A percentile compares a stretch with the other conserved stretches of the same genome.
Evolutionary conservation across 2,888 invertebrate genomes (phyloP).

Genomic region (Erebia aethiops): DNA sequence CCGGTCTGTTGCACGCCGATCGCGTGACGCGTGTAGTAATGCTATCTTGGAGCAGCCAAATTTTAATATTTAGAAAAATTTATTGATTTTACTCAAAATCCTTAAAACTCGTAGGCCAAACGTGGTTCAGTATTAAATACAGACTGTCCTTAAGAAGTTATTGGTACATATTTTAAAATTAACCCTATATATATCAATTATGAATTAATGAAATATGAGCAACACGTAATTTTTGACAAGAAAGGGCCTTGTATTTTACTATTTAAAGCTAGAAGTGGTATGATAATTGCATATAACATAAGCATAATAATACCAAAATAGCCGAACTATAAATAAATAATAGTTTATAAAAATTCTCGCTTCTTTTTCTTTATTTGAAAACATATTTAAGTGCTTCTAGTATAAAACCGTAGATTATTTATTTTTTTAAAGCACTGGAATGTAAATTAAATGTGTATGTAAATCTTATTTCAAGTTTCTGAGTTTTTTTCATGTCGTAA

Average conservation of each 20-base stretch:
- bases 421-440: conserved; percentile 58
- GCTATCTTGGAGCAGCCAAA: no score
- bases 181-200: not conserved
- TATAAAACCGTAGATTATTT: conserved; percentile 57
- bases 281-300: not conserved
- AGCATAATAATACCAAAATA: not conserved
- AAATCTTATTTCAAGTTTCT: not conserved
- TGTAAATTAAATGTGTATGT: conserved; percentile 47
- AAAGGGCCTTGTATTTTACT: not conserved
- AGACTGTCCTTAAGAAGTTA: no score
- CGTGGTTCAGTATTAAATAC: no score
- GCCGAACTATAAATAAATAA: not conserved
- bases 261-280: not conserved
- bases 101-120: no score
- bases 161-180: no score
- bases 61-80: no score
- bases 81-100: no score
- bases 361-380: not conserved
- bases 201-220: not conserved
- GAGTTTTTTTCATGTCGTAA: not conserved
- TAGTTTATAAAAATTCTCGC: not conserved
- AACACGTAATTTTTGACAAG: not conserved
- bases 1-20: no score
- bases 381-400: conserved; percentile 27
- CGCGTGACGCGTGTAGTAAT: no score